Conservation (phyloP, 2,113 vertebrate species). For the Psephotus haematonotus region DNA sequence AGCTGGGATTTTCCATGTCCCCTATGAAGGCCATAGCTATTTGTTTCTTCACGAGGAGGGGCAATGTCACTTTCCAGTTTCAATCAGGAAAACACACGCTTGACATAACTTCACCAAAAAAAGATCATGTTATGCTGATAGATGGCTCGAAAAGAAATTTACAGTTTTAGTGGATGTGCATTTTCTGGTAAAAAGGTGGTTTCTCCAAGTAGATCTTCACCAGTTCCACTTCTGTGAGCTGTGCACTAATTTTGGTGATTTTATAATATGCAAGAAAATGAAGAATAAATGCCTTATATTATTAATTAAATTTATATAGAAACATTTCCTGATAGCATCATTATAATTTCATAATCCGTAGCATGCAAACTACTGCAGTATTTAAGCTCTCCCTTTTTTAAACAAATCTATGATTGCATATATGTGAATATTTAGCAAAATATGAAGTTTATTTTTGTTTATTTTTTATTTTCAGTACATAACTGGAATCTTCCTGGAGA, state of each 20-base stretch:
- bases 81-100: not conserved
- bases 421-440: not conserved
- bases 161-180: not conserved
- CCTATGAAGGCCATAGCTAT: not conserved
- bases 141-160: not conserved
- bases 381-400: not conserved
- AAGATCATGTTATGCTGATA: not conserved
- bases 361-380: not conserved
- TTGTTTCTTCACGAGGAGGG: not conserved
- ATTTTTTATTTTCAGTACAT: not conserved
- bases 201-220: not conserved
- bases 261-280: not conserved
- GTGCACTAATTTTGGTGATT: not conserved
- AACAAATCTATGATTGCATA: not conserved
- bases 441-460: not conserved
- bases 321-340: not conserved
- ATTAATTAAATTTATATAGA: not conserved
- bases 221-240: not conserved
- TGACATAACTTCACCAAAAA: not conserved
- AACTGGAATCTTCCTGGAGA: not conserved
- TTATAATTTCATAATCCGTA: not conserved
- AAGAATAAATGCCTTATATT: not conserved
- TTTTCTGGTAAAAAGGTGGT: not conserved
- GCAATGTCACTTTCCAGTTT: not conserved
- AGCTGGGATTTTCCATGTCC: not conserved